Evolutionary conservation across 2,888 invertebrate species (phyloP).

Genomic region (Xylota segnis): DNA sequence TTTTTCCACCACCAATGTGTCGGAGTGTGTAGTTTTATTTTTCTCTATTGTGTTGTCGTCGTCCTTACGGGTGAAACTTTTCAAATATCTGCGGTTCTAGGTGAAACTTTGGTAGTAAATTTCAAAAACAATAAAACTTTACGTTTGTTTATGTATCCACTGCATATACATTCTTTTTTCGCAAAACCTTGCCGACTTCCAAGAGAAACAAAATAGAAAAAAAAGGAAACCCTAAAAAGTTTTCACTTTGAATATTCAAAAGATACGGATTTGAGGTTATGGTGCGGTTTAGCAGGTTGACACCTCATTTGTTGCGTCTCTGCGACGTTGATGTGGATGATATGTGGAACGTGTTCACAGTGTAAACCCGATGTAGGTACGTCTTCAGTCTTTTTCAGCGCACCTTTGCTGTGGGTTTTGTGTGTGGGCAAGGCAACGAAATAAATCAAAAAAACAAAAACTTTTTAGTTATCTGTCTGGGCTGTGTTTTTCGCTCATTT

Average conservation of each 20-base stretch:
- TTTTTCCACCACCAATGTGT: conserved; percentile 43
- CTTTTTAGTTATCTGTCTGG: conserved; percentile 15
- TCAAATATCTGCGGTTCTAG: conserved; percentile 76
- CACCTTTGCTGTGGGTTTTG: conserved; percentile 34
- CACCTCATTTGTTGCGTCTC: conserved; percentile 72
- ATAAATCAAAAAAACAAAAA: too few species aligned
- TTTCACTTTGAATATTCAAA: conserved; percentile 71
- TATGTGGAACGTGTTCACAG: conserved; percentile 46
- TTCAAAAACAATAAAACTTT: conserved; percentile 74
- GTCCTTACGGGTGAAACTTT: conserved; percentile 49
- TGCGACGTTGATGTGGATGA: conserved; percentile 37
- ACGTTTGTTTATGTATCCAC: conserved; percentile 68
- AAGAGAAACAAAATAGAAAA: background rate
- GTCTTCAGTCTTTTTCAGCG: conserved; percentile 53
- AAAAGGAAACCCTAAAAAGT: conserved; percentile 41
- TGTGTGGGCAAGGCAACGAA: conserved; percentile 6
- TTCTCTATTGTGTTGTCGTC: background rate
- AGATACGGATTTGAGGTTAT: conserved; percentile 35
- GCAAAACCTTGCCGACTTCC: conserved; percentile 9
- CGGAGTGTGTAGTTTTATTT: conserved; percentile 1
- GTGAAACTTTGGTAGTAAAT: conserved; percentile 74
- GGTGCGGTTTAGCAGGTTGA: conserved; percentile 56
- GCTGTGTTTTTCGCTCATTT: conserved; percentile 11
- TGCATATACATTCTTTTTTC: background rate
- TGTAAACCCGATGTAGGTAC: conserved; percentile 26